Conservation (phyloP, 92 coral and sea anemone species). For the Anthopleura xanthogrammica region DNA sequence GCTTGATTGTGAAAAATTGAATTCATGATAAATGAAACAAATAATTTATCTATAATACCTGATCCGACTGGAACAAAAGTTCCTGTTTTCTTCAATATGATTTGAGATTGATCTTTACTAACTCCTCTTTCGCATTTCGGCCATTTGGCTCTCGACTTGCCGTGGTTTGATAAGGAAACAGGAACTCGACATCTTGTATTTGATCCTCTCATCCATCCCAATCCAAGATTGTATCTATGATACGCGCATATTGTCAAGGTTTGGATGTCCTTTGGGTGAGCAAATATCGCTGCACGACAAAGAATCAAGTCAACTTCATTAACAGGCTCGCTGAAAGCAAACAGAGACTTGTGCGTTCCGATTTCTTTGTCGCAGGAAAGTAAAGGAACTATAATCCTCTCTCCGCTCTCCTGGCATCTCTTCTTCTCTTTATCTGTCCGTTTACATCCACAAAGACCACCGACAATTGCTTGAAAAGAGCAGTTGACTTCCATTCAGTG, state of each 20-base stretch:
- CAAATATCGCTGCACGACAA: too few relatives aligned
- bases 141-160: slow-evolving; percentile 55
- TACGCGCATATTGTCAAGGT: slow-evolving; percentile 54
- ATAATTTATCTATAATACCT: slow-evolving; percentile 33
- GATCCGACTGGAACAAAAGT: slow-evolving; percentile 58
- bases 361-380: slow-evolving; percentile 48
- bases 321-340: slow-evolving; percentile 40
- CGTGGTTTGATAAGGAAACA: slow-evolving; percentile 40
- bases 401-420: slow-evolving; percentile 9
- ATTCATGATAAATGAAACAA: not conserved
- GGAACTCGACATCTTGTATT: slow-evolving; percentile 58
- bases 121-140: slow-evolving; percentile 65
- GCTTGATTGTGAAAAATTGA: not conserved
- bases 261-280: too few relatives aligned
- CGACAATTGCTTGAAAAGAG: slow-evolving; percentile 49
- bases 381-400: slow-evolving; percentile 27
- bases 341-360: slow-evolving; percentile 29
- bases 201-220: slow-evolving; percentile 58
- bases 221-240: slow-evolving; percentile 56
- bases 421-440: slow-evolving; percentile 37
- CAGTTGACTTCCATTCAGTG: slow-evolving; percentile 9
- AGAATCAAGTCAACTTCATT: slow-evolving; percentile 59
- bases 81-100: not conserved
- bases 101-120: slow-evolving; percentile 43
- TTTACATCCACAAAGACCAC: slow-evolving; percentile 51